Evolutionary conservation across 2,888 invertebrate species (phyloP), one percentile per base, ranked within the genome.

Genomic region (Steinernema hermaphroditum): DNA sequence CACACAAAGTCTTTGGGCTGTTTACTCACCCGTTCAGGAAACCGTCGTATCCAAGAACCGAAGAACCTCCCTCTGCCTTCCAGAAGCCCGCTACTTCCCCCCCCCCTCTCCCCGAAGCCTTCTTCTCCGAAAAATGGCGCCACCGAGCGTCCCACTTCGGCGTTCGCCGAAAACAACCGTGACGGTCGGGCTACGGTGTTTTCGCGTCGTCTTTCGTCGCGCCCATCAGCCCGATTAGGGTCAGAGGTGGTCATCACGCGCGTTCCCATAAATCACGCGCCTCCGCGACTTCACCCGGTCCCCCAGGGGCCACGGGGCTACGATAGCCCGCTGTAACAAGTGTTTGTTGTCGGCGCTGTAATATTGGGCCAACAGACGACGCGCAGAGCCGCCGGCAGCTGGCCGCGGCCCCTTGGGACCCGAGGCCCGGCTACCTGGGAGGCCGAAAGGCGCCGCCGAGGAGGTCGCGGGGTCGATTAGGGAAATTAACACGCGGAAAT

Each of bases 251-350:
- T 54, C 54, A 62, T 16, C 62, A 27, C 62, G 32, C 16, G 8
- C 62, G 29, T 16, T 12, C 9, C 34, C 62, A 32, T 62, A 62
- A 62, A 62, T 62, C 62, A 32, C 62, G 62, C 62, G 62, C 19
- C 27, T 54, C 54, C 54, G 54, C 54, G 54, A 24, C 54, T 54
- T 54, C 54, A 14, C 54, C 54, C 54, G 54, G 27, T 24, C 54
- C n/a, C 54, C 54, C 54, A 4, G 54, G 34, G 62, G 62, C 62
- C 62, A 2, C 62, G 6, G 34, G 16, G 62, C 24, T 62, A 62
- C 62, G 62, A 62, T 62, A 62, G 29, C 32, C 32, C 62, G 62
- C 62, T 62, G 62, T 62, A 62, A 62, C 62, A 62, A 62, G 62
- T 62, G 62, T 62, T 62, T 62, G 27, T 29, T 62, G 62, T 29